Evolutionary conservation across 1,140 invertebrate species (phyloP).

Genomic region (Cydia pomonella): DNA sequence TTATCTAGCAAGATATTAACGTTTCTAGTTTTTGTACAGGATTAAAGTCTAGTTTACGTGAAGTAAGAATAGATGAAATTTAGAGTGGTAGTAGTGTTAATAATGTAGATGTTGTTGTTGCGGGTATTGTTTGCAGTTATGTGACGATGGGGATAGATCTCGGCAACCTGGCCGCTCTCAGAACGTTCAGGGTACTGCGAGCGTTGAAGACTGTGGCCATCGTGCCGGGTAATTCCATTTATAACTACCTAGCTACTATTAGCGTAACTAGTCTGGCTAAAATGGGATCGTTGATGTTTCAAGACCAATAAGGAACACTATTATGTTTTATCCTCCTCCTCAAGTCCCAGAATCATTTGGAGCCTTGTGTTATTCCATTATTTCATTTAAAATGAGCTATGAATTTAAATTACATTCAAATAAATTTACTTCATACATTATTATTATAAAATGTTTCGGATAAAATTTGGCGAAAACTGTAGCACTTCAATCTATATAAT

Average conservation of each 20-base stretch:
- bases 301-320: no score
- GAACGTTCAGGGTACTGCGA: constrained; percentile 99
- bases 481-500: no score
- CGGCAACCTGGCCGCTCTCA: constrained; percentile 98
- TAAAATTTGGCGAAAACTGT: no score
- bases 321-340: no score
- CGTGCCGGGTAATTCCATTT: constrained; percentile 93
- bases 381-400: no score
- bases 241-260: constrained; percentile 41
- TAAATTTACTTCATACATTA: no score
- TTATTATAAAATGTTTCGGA: no score
- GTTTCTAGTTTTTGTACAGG: constrained; percentile 36
- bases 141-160: constrained; percentile 99
- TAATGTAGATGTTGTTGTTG: constrained; percentile 75
- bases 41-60: constrained; percentile 37
- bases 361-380: no score
- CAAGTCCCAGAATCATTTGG: no score
- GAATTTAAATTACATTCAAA: no score
- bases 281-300: background rate
- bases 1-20: constrained; percentile 22
- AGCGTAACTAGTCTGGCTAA: background rate
- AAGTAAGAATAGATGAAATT: constrained; percentile 14
- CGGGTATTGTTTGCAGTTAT: constrained; percentile 89
- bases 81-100: constrained; percentile 63
- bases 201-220: constrained; percentile 99